phyloP scores from a whole-genome alignment of 1,140 invertebrate genomes.

The Leptinotarsa lineolata region DNA sequence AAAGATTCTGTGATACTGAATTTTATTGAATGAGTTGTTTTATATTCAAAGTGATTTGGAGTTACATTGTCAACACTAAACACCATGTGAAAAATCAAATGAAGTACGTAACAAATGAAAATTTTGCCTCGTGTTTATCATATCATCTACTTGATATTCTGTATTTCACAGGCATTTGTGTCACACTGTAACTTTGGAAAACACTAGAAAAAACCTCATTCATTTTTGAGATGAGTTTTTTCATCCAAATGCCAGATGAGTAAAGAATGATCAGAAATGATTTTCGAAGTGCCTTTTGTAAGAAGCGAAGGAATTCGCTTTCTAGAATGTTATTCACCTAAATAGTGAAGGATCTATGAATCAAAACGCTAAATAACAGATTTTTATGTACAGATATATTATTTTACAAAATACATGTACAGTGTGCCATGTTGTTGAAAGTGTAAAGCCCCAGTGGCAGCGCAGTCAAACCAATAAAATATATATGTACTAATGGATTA shows the following conservation, averaged over 20 bases:
- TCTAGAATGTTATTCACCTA: slow-evolving; percentile 46
- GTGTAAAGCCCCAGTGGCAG: slow-evolving; percentile 47
- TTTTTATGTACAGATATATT: slow-evolving; percentile 52
- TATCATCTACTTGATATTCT: neutral
- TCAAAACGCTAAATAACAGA: slow-evolving; percentile 44
- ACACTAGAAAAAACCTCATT: neutral
- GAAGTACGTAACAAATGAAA: too few species aligned
- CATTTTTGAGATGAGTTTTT: neutral
- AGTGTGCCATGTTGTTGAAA: slow-evolving; percentile 56
- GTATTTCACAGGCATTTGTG: neutral
- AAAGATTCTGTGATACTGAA: neutral
- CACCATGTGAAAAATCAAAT: too few species aligned
- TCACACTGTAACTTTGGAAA: neutral
- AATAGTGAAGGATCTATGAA: slow-evolving; percentile 46
- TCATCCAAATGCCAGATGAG: slow-evolving; percentile 16
- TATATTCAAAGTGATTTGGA: neutral
- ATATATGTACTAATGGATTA: slow-evolving; percentile 41
- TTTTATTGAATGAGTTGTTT: slow-evolving; percentile 2
- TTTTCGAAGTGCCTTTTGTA: slow-evolving; percentile 46
- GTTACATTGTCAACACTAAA: neutral
- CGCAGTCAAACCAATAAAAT: slow-evolving; percentile 52
- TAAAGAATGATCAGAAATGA: slow-evolving; percentile 31
- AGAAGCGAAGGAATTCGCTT: slow-evolving; percentile 31
- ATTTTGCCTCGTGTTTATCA: too few species aligned
- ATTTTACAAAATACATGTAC: slow-evolving; percentile 54